Percentiles rank a stretch among this genome's conserved stretches.
Conservation (phyloP, 2,888 invertebrate genomes). For the Mythimna ferrago region DNA sequence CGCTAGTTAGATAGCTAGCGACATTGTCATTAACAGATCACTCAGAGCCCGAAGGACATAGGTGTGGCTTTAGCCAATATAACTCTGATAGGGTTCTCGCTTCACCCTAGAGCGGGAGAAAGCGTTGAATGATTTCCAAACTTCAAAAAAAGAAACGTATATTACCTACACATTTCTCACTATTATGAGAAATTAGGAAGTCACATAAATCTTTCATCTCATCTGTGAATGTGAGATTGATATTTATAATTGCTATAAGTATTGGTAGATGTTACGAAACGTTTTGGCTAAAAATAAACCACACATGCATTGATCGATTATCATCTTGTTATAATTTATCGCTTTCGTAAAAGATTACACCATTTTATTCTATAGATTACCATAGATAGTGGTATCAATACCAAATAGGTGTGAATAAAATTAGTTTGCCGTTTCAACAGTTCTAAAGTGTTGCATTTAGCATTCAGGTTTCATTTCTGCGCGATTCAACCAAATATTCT, state of each 20-base stretch:
- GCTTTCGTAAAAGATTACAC: background rate
- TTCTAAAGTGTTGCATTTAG: background rate
- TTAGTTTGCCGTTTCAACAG: too few relatives aligned
- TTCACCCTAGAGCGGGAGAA: too few relatives aligned
- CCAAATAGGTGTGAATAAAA: too few relatives aligned
- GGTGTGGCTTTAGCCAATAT: too few relatives aligned
- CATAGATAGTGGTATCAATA: too few relatives aligned
- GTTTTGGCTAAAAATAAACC: background rate
- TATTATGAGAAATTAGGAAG: background rate
- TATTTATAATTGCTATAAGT: background rate
- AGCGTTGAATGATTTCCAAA: too few relatives aligned
- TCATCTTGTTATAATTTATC: background rate
- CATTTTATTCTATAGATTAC: background rate
- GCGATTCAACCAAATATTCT: background rate
- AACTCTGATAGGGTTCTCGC: too few relatives aligned
- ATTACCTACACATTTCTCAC: too few relatives aligned
- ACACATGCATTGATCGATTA: background rate
- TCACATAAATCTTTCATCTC: background rate
- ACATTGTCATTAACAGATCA: background rate
- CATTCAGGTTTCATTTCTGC: background rate
- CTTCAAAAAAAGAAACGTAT: too few relatives aligned
- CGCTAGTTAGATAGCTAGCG: background rate
- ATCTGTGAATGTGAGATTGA: background rate
- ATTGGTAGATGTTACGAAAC: background rate
- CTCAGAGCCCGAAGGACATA: too few relatives aligned